Percentiles rank a stretch among this genome's conserved stretches.
phyloP scores from a whole-genome alignment of 2,797 vertebrate genomes.

The Diplodus puntazzo region DNA sequence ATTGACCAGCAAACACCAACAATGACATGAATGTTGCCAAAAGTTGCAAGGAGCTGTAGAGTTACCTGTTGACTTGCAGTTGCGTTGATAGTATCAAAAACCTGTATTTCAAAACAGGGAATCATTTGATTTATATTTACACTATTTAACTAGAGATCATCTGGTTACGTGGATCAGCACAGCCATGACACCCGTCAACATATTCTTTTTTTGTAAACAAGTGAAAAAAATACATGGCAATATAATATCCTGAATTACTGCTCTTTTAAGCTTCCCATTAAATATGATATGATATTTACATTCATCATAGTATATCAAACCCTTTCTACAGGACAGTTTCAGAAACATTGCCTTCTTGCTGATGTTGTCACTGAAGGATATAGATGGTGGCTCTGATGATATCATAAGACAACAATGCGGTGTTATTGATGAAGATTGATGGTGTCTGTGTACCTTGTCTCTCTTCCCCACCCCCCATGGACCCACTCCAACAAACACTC shows the following conservation, averaged over 20 bases:
- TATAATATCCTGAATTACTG: background rate
- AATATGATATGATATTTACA: background rate
- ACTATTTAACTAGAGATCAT: no score
- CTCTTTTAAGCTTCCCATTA: background rate
- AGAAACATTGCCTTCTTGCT: background rate
- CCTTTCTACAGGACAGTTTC: conserved; percentile 6
- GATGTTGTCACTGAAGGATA: background rate
- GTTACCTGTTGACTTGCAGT: background rate
- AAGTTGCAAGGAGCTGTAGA: background rate
- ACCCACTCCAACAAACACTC: conserved; percentile 24
- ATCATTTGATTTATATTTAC: background rate
- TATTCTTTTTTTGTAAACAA: background rate
- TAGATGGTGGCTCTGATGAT: conserved; percentile 11
- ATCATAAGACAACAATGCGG: conserved; percentile 14
- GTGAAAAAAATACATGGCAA: background rate
- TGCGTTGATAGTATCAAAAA: background rate
- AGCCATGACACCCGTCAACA: no score
- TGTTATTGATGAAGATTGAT: conserved; percentile 37
- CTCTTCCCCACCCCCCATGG: background rate
- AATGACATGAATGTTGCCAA: background rate
- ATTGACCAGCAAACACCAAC: background rate
- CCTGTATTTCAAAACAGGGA: background rate
- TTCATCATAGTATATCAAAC: background rate
- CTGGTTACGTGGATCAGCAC: no score
- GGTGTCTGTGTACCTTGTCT: conserved; percentile 15